Evolutionary conservation across 1,140 invertebrate genomes (phyloP).

Genomic region (Helicoverpa zea): DNA sequence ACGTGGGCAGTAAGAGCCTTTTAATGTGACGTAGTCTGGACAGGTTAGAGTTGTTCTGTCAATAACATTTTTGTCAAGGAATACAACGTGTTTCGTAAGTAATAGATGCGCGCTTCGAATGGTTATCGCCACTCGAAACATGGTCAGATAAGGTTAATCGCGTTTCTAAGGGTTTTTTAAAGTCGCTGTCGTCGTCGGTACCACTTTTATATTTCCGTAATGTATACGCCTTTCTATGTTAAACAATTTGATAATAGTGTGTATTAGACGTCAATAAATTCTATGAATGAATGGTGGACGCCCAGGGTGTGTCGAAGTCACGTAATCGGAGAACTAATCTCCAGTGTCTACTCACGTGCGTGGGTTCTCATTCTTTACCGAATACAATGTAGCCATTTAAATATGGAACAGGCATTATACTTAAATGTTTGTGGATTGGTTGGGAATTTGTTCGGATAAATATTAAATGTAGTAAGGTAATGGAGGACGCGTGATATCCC

Average conservation of each 20-base stretch:
- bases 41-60: slow-evolving; percentile 17
- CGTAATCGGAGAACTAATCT: slow-evolving; percentile 79
- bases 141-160: slow-evolving; percentile 4
- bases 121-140: not conserved
- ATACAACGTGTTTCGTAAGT: not conserved
- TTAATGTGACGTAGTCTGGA: slow-evolving; percentile 26
- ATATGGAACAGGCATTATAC: slow-evolving; percentile 60
- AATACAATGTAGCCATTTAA: slow-evolving; percentile 68
- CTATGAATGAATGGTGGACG: slow-evolving; percentile 64
- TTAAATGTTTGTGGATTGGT: slow-evolving; percentile 24
- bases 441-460: not conserved
- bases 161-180: not conserved
- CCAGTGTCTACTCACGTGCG: slow-evolving; percentile 76
- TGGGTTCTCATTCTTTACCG: slow-evolving; percentile 65
- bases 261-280: slow-evolving; percentile 53
- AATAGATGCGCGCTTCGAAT: not conserved
- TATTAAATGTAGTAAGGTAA: too few species aligned
- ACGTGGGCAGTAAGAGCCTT: slow-evolving; percentile 20
- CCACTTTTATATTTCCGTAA: slow-evolving; percentile 22
- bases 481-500: too few species aligned
- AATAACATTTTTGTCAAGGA: slow-evolving; percentile 20
- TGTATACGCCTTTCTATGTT: slow-evolving; percentile 21
- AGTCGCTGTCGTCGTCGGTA: not conserved
- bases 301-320: slow-evolving; percentile 73
- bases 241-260: slow-evolving; percentile 18